Evolutionary conservation across 2,888 invertebrate species (phyloP).

Genomic region (Acrobasis suavella): DNA sequence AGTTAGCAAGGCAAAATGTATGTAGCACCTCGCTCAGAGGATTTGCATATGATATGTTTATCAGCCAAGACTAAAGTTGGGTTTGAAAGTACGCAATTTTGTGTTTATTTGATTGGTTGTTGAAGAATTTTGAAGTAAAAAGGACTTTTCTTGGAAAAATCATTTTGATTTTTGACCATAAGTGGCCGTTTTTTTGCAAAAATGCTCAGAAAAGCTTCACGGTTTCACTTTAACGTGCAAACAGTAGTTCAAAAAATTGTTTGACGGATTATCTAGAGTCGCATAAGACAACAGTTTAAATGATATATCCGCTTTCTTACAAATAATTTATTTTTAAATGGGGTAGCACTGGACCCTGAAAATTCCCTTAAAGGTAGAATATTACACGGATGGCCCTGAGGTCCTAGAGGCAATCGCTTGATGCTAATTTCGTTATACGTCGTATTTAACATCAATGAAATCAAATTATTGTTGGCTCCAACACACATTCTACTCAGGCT

Average conservation of each 20-base stretch:
- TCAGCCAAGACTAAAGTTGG: not conserved
- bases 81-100: not conserved
- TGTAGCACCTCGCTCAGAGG: constrained; percentile 2
- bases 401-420: not conserved
- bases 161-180: no score
- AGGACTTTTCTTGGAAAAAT: no score
- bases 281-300: no score
- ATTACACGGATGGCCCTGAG: not conserved
- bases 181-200: no score
- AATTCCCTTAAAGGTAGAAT: not conserved
- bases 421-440: not conserved
- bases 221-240: no score
- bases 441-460: not conserved
- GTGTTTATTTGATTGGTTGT: not conserved
- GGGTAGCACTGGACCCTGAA: no score
- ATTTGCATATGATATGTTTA: constrained; percentile 12
- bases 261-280: no score
- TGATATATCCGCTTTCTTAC: no score
- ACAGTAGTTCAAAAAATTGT: no score
- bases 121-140: not conserved
- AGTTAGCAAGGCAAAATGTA: constrained; percentile 7
- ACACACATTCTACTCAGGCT: not conserved
- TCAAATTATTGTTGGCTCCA: not conserved
- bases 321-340: no score
- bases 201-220: no score